Base-by-base conservation (phyloP, 2,113 vertebrate species). In the Hassar affinis region DNA sequence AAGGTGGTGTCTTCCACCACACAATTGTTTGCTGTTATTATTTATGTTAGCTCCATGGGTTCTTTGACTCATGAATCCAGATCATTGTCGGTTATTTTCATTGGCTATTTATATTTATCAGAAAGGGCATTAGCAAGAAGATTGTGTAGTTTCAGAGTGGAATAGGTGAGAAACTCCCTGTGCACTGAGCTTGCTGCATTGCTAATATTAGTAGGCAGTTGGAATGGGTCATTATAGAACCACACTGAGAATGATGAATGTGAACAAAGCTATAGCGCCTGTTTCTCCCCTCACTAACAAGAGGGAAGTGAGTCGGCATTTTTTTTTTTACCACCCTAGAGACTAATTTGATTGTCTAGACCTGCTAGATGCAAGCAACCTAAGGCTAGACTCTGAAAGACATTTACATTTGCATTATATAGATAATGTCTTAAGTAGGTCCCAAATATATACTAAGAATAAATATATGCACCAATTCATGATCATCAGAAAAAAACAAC, bases 221-320 rank as follows among this genome's bases (percentile, higher is more conserved):
- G 84, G 82, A 88, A 81, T 57, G 33, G 85, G 81, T 85, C 85
- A 88, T 88, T 87, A 87, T 54, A 81, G 76, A 86, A 82, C 83
- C 87, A 87, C 72, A 82, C 54, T 61, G 45, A 77, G 68, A 71
- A 85, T 88, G 87, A 88, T 87, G 79, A 86, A 88, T 88, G 81
- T 81, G 79, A 80, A 85, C 83, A 87, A 85, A 79, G 81, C 64
- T 17, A 68, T 79, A 38, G 42, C 75, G 83, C 62, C 83, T 33
- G 56, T 83, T 86, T 66, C 83, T 82, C 71, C 78, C 66, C 66
- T 81, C 72, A 42, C 85, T 83, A 83, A 83, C 85, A 79, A 74
- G 79, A 69, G 66, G 76, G 62, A 68, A 80, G 85, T 88, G 85
- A 88, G 72, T 87, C 87, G 85, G 87, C 87, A 88, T 79, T 84